Conservation (phyloP, 2,797 vertebrate species). For the Neosilurus mollespiculum region DNA sequence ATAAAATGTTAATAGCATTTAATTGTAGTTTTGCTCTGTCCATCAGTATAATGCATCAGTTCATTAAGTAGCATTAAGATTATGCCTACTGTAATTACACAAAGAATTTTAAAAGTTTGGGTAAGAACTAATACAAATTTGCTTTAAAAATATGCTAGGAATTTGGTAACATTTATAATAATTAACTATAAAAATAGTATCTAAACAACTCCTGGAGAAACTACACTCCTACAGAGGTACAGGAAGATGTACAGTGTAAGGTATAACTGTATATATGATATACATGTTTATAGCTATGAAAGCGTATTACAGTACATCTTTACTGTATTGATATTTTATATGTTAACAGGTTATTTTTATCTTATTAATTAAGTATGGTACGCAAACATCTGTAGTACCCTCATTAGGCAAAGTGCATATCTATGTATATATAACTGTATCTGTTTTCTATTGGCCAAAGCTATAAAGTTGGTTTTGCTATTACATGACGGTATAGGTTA, state of each 20-base stretch:
- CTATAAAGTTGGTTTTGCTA: background rate
- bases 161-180: background rate
- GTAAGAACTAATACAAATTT: constrained; percentile 11
- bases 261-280: too few relatives aligned
- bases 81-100: background rate
- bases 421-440: background rate
- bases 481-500: background rate
- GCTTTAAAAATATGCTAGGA: background rate
- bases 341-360: too few relatives aligned
- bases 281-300: too few relatives aligned
- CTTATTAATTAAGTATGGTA: background rate
- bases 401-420: background rate
- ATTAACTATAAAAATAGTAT: too few relatives aligned
- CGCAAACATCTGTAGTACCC: background rate
- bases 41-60: background rate
- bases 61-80: background rate
- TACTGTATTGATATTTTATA: too few relatives aligned
- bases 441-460: background rate
- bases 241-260: too few relatives aligned
- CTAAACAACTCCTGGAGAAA: too few relatives aligned
- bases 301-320: too few relatives aligned
- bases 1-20: background rate
- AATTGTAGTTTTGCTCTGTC: background rate
- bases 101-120: background rate
- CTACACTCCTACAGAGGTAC: too few relatives aligned